Percentiles rank a stretch among this genome's conserved stretches.
These are phyloP conservation scores for Pogonocherus hispidulus DNA, from an alignment of 2,888 invertebrate species.

Conservation along the genomic window DNA sequence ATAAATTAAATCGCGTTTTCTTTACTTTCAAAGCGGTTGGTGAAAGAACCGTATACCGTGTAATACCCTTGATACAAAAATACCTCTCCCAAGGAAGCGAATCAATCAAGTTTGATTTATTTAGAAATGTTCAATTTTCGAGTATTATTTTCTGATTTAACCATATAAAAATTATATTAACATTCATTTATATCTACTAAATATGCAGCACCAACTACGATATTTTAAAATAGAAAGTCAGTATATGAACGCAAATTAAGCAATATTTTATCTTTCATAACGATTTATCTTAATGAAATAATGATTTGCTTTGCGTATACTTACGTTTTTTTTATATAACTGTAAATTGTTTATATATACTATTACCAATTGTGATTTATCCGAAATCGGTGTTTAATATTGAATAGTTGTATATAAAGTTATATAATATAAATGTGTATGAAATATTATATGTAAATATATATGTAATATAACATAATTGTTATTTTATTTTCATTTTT, in stretches of 20 bases:
- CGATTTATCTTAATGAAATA: neutral
- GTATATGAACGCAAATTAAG: neutral
- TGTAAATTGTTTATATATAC: slow-evolving; percentile 30
- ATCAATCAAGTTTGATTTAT: no score
- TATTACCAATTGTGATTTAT: slow-evolving; percentile 37
- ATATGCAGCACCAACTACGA: slow-evolving; percentile 3
- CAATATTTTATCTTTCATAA: neutral
- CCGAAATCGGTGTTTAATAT: slow-evolving; percentile 29
- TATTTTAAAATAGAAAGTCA: neutral
- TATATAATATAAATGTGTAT: slow-evolving; percentile 46
- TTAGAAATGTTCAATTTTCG: no score
- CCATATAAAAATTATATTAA: no score
- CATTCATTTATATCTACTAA: no score
- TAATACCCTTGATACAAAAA: no score
- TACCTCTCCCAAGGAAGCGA: no score
- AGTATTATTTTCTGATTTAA: no score
- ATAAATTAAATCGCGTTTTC: no score
- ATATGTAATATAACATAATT: slow-evolving; percentile 36
- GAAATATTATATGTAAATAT: slow-evolving; percentile 51
- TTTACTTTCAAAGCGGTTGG: no score
- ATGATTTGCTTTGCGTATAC: slow-evolving; percentile 4
- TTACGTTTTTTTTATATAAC: slow-evolving; percentile 6
- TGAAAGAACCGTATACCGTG: no score
- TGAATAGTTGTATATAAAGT: slow-evolving; percentile 47
- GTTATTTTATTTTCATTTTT: slow-evolving; percentile 3